Conservation (phyloP, 2,113 vertebrate species). For the Edolisoma coerulescens region DNA sequence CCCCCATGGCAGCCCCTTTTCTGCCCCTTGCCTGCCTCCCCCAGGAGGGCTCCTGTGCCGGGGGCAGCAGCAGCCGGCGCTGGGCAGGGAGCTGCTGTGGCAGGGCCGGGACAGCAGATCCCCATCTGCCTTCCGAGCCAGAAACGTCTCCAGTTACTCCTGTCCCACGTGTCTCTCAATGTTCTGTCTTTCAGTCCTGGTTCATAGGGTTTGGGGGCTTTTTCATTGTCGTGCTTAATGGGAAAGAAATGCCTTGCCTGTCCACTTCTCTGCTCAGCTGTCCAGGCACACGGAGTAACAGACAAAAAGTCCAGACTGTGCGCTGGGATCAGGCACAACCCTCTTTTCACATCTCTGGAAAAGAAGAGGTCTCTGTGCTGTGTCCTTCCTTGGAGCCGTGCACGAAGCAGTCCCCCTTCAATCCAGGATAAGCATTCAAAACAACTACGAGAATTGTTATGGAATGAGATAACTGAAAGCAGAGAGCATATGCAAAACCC, state of each 20-base stretch:
- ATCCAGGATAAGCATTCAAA: background rate
- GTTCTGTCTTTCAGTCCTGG: background rate
- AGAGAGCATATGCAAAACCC: background rate
- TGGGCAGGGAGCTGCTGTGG: background rate
- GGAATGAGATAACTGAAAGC: background rate
- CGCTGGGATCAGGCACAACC: background rate
- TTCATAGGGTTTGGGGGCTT: background rate
- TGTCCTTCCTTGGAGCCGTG: background rate
- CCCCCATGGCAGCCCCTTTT: fast-evolving
- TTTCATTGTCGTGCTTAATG: background rate
- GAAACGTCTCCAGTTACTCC: background rate
- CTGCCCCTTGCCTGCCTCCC: fast-evolving
- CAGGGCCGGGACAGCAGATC: background rate
- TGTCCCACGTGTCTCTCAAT: fast-evolving
- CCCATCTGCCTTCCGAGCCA: fast-evolving
- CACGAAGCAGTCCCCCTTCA: fast-evolving
- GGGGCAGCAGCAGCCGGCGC: background rate
- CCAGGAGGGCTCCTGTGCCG: background rate
- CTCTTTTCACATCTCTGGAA: background rate
- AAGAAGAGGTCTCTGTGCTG: background rate
- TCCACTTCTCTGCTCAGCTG: background rate
- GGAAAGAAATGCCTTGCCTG: background rate
- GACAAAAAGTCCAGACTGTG: background rate
- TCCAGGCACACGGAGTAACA: fast-evolving
- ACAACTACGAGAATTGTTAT: background rate